Base-by-base conservation (phyloP, 2,113 vertebrate genomes). In the Rhineura floridana region DNA sequence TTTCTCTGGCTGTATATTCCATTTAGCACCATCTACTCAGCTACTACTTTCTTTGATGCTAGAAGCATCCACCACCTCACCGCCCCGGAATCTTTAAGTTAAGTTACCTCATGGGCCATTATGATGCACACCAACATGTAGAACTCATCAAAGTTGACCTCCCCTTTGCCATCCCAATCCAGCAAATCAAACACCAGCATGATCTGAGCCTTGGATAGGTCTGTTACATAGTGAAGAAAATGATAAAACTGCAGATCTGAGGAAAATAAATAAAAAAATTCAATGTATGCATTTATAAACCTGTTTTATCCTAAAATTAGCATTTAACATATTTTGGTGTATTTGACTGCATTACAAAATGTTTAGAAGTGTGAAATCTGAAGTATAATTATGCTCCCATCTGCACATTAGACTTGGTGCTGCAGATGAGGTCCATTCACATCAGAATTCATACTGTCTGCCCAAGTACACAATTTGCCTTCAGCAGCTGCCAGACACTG, bases 241-340 rank as follows among this genome's bases (percentile, higher is more conserved):
- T 94, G 91, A 73, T 91, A 93, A 90, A 97, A 95, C 44, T 85
- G 86, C 72, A 96, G 88, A 81, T 95, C 96, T 96, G 93, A 86
- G 55, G 85, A 83, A 86, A 70, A 70, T 72, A 39, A 15, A 36
- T 36, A 72, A 39, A 4, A n/a, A 72, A 65, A 65, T 65, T 19
- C 59, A 62, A 6, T 8, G 59, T 62, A 63, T 9, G 62, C n/a
- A n/a, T n/a, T n/a, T n/a, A n/a, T n/a, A 55, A 55, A 21, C 23
- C 15, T 62, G 23, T 62, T 62, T 62, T 62, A 11, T 59, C 55
- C 55, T 59, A 59, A 59, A 59, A 59, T 59, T 8, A 11, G 17
- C 55, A 59, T 59, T 59, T 11, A 59, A 59, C 17, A 11, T 8
- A 59, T 17, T 11, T 59, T 59, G 55, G 9, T 62, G 59, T 19